Conservation (phyloP, 2,113 vertebrate genomes). For the Oncorhynchus clarkii region DNA sequence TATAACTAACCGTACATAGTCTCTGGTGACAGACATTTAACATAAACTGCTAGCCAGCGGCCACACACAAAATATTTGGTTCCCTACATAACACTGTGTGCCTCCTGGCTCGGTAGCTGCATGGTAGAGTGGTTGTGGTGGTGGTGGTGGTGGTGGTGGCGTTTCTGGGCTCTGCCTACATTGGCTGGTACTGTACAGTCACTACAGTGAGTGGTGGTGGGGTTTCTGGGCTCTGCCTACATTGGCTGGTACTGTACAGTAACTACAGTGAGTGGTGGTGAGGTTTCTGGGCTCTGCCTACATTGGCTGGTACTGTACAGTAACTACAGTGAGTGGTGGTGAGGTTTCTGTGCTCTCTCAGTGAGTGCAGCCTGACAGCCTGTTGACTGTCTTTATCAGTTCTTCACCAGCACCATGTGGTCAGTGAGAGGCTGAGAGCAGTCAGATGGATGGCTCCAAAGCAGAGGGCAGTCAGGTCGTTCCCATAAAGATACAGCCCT, state of each 20-base stretch:
- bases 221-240: background rate
- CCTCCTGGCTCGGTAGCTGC: background rate
- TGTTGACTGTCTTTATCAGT: constrained; percentile 5
- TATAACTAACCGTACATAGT: no score
- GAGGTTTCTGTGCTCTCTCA: no score
- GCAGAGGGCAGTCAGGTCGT: background rate
- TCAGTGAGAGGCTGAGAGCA: background rate
- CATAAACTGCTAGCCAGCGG: no score
- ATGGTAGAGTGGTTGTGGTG: background rate
- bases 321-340: no score
- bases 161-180: background rate
- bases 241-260: background rate
- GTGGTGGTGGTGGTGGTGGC: no score
- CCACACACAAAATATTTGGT: no score
- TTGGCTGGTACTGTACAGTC: background rate
- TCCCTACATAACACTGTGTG: background rate
- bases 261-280: background rate
- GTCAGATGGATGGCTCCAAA: background rate
- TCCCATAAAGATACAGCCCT: background rate
- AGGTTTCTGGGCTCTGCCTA: no score
- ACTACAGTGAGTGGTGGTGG: no score
- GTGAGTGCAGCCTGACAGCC: background rate
- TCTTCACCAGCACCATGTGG: background rate
- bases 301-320: no score
- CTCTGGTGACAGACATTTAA: no score